Base-by-base conservation (phyloP, 2,888 invertebrate genomes). In the Atethmia centrago region DNA sequence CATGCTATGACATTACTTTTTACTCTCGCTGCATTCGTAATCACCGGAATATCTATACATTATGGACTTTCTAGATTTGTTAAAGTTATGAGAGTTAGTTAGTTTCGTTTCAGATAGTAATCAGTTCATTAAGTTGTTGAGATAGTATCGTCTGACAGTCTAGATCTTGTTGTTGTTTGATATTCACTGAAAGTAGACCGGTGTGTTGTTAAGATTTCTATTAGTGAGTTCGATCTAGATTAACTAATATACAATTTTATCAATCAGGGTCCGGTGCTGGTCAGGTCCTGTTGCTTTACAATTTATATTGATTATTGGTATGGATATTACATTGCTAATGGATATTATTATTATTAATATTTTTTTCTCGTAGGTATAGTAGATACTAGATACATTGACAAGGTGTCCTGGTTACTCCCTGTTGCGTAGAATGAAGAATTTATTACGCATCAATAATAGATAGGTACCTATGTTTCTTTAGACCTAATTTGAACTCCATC, bases 101-200 rank as follows among this genome's bases (percentile, higher is more conserved):
- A 70, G 49, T 51, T 59, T 59, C 45, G n/a, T 77, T 45, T 56
- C 19, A 67, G 91, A 89, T 91, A 87, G 90, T 90, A 92, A 92
- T 92, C 92, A 89, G 85, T 92, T 93, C 93, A 94, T 94, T 94
- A 94, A 93, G 68, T 88, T 89, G 89, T 90, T 89, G 78, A 82
- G 83, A 84, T 85, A 82, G 82, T 86, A 86, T 87, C 86, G 85
- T 25, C 67, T 63, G 86, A 88, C 87, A 80, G 83, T 84, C 76
- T 81, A 84, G 21, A 64, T 79, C 71, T 74, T 59, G 58, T 58
- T 63, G 45, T 64, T 72, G 73, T 79, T 25, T 47, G 51, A 47
- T 63, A 25, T 51, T 64, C 14, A 74, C 58, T 55, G 74, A 82
- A 71, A 79, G 71, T 82, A 47, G 53, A n/a, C 14, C 49, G 49